Percentiles rank a stretch among this genome's conserved stretches.
Conservation (phyloP, 2,888 invertebrate species). For the Sarcophaga rosellei region DNA sequence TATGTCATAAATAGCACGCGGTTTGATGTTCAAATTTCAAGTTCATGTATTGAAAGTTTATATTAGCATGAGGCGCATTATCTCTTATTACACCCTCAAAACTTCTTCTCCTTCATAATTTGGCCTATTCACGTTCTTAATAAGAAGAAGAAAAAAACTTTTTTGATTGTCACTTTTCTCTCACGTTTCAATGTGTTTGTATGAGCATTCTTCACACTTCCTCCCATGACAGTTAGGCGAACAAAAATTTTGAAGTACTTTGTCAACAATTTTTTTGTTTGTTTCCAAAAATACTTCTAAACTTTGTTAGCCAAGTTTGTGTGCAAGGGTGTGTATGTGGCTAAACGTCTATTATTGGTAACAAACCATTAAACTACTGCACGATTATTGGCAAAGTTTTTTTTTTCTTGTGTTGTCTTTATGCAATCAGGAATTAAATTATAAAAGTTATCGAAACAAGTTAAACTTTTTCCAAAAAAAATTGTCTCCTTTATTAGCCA, state of each 20-base stretch:
- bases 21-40: too few relatives aligned
- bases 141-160: too few relatives aligned
- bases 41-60: too few relatives aligned
- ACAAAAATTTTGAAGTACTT: conserved; percentile 14
- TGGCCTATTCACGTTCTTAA: too few relatives aligned
- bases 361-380: conserved; percentile 10
- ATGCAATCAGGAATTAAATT: conserved; percentile 18
- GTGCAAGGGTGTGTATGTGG: background rate
- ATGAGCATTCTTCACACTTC: background rate
- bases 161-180: too few relatives aligned
- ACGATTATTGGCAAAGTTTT: conserved; percentile 30
- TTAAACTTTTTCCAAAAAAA: background rate
- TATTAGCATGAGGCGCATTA: too few relatives aligned
- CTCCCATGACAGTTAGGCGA: background rate
- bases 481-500: background rate
- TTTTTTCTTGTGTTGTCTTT: too few relatives aligned
- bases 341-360: background rate
- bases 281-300: background rate
- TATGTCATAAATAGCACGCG: too few relatives aligned
- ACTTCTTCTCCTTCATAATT: too few relatives aligned
- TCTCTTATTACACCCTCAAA: too few relatives aligned
- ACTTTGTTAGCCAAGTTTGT: background rate
- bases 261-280: background rate
- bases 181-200: too few relatives aligned
- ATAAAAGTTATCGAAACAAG: conserved; percentile 7